phyloP scores from a whole-genome alignment of 2,888 invertebrate species.

The Agapostemon virescens region DNA sequence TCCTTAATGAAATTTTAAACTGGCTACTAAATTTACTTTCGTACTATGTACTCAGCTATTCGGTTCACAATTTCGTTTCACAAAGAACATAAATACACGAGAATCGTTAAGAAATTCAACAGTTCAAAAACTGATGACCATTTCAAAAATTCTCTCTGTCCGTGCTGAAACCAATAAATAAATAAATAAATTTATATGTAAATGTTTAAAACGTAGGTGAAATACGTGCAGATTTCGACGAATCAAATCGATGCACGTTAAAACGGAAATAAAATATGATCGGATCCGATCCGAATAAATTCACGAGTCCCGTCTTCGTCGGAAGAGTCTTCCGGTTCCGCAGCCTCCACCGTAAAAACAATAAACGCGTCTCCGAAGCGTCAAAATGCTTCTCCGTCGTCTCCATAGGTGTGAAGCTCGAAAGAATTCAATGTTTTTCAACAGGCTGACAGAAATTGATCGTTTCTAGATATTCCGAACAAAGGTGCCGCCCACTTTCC shows the following conservation, averaged over 20 bases:
- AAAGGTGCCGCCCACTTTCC: conserved; percentile 24
- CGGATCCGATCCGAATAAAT: neutral
- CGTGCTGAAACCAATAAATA: neutral
- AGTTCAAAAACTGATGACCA: no score
- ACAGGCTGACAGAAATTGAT: conserved; percentile 25
- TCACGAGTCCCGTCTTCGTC: neutral
- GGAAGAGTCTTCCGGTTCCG: neutral
- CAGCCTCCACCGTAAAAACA: neutral
- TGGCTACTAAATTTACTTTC: neutral
- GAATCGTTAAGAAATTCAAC: neutral
- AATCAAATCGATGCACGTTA: neutral
- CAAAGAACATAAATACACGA: neutral
- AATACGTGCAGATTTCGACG: neutral
- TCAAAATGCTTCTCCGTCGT: neutral
- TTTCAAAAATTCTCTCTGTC: neutral
- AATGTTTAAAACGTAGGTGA: neutral
- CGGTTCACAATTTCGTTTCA: neutral
- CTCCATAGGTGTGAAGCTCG: neutral
- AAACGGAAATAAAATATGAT: neutral
- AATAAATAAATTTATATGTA: neutral
- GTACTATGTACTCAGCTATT: neutral
- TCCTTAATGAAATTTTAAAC: neutral
- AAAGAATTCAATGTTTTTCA: conserved; percentile 9
- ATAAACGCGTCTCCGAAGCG: neutral
- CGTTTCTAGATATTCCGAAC: conserved; percentile 19